Conservation (phyloP, 2,113 vertebrate genomes). For the Alethe diademata region DNA sequence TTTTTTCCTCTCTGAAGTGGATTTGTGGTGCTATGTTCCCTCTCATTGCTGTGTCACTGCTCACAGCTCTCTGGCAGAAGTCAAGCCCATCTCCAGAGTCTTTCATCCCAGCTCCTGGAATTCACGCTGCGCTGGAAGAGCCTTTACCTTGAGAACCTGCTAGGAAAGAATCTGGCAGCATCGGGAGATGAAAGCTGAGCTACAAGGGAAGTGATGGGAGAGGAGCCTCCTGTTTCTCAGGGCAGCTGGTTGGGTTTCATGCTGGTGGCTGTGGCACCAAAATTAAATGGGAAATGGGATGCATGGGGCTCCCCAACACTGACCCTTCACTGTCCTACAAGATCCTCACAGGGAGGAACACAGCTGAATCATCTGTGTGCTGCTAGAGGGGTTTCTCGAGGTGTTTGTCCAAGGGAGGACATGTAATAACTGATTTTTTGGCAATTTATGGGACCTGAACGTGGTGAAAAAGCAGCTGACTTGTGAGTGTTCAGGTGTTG, state of each 20-base stretch:
- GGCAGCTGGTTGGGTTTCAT: not conserved
- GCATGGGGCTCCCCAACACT: rapidly evolving
- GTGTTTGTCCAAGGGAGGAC: not conserved
- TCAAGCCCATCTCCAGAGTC: not conserved
- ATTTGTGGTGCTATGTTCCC: not conserved
- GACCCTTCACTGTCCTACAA: rapidly evolving
- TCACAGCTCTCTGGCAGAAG: not conserved
- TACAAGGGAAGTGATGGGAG: not conserved
- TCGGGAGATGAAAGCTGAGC: not conserved
- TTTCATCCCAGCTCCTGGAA: not conserved
- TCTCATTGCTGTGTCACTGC: not conserved
- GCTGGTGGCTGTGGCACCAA: not conserved
- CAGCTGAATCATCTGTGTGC: rapidly evolving
- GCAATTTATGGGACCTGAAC: rapidly evolving
- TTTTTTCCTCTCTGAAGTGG: not conserved
- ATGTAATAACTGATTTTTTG: rapidly evolving
- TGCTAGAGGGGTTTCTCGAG: rapidly evolving
- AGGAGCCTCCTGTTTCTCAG: not conserved
- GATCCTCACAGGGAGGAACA: rapidly evolving
- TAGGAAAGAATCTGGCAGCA: not conserved
- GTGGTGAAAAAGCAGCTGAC: rapidly evolving
- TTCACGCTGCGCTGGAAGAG: rapidly evolving
- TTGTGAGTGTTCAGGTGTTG: not conserved
- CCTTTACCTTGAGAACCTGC: not conserved
- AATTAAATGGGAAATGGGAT: not conserved